Conservation (phyloP, 2,797 vertebrate genomes). For the Hydrolagus colliei region DNA sequence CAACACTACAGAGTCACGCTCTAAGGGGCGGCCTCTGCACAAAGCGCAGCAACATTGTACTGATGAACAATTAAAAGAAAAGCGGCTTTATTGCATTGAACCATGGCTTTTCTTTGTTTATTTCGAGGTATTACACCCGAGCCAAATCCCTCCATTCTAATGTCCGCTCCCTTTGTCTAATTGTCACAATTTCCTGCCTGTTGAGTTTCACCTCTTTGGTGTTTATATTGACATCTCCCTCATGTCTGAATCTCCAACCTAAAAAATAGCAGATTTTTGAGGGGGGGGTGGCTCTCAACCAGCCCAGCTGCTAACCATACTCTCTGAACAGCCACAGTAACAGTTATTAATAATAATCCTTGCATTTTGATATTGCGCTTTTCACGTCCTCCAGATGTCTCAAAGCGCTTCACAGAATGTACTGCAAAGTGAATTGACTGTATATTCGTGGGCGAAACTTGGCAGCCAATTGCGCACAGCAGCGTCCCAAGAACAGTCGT, state of each 20-base stretch:
- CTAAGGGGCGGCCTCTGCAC: background rate
- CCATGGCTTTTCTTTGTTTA: background rate
- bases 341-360: no score
- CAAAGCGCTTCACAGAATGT: no score
- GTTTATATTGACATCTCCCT: background rate
- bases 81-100: background rate
- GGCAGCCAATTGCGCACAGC: no score
- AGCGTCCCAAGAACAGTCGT: no score
- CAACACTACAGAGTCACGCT: background rate
- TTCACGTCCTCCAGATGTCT: no score
- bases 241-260: background rate
- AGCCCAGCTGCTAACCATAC: background rate
- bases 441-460: no score
- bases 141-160: background rate
- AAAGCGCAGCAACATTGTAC: background rate
- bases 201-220: background rate
- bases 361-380: no score
- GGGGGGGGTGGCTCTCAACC: no score
- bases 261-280: background rate
- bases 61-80: background rate
- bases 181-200: background rate
- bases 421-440: no score
- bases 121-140: slow-evolving; percentile 14
- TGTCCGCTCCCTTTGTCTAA: background rate
- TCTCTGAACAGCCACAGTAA: background rate